Evolutionary conservation across 92 coral and sea anemone species (phyloP).

Genomic region (Parazoanthus atlanticus): DNA sequence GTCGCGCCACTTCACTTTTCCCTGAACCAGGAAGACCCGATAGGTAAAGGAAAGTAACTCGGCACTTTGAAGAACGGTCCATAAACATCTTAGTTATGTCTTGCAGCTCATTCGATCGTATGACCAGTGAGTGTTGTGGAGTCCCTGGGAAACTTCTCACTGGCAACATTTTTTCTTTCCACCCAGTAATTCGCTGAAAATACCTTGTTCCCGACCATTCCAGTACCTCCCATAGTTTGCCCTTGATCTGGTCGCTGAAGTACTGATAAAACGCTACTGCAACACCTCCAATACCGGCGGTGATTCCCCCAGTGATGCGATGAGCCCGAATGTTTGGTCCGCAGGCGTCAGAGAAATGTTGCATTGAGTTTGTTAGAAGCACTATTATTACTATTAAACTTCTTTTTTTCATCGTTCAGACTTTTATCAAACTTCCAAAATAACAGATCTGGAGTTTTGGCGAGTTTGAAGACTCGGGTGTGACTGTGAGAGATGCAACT

Average conservation of each 20-base stretch:
- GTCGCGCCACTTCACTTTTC: slow-evolving; percentile 29
- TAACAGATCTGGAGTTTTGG: too few relatives aligned
- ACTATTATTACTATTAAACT: not conserved
- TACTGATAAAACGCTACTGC: not conserved
- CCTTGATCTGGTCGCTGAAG: slow-evolving; percentile 2
- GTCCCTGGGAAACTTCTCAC: not conserved
- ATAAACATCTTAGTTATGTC: not conserved
- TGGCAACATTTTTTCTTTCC: not conserved
- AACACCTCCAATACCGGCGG: not conserved
- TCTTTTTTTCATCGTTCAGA: not conserved
- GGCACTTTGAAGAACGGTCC: not conserved
- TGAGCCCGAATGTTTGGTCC: not conserved
- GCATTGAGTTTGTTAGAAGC: not conserved
- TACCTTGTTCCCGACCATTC: not conserved
- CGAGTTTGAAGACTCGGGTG: too few relatives aligned
- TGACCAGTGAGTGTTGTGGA: slow-evolving; percentile 1
- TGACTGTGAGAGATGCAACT: too few relatives aligned
- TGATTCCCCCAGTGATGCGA: not conserved
- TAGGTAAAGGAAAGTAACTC: not conserved
- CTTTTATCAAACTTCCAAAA: too few relatives aligned
- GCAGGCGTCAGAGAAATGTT: not conserved
- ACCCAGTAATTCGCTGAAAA: not conserved
- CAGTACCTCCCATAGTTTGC: not conserved
- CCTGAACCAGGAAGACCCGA: slow-evolving; percentile 29
- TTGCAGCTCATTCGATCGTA: slow-evolving; percentile 6